Conservation (phyloP, 2,797 vertebrate species). For the Dipus sagitta region DNA sequence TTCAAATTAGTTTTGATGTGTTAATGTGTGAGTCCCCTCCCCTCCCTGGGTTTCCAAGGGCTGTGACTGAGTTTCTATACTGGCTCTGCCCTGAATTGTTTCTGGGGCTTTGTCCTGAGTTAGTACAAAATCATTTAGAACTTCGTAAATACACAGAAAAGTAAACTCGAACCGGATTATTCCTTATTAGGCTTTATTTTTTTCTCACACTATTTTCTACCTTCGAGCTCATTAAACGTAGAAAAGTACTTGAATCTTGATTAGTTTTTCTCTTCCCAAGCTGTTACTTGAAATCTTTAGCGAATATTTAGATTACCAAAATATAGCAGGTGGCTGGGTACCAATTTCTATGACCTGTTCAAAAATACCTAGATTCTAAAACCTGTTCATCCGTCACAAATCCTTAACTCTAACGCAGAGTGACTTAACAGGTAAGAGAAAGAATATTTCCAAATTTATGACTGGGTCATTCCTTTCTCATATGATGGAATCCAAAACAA, state of each 20-base stretch:
- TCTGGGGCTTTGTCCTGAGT: constrained; percentile 54
- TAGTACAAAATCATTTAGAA: constrained; percentile 64
- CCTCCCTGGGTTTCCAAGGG: constrained; percentile 37
- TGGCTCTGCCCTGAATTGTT: constrained; percentile 57
- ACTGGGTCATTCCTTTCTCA: constrained; percentile 76
- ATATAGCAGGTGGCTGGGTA: constrained; percentile 29
- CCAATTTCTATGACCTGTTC: constrained; percentile 3
- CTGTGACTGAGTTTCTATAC: constrained; percentile 55
- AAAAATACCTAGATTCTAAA: constrained; percentile 62
- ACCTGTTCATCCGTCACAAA: constrained; percentile 43
- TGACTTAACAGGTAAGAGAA: constrained; percentile 50
- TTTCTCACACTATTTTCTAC: constrained; percentile 17
- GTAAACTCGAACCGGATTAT: constrained; percentile 53
- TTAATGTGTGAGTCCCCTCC: constrained; percentile 70
- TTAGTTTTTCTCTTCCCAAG: not conserved
- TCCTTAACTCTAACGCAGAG: constrained; percentile 55
- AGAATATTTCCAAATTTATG: constrained; percentile 62
- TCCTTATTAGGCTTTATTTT: constrained; percentile 12
- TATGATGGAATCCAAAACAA: constrained; percentile 79
- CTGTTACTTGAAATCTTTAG: constrained; percentile 31
- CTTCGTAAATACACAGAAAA: constrained; percentile 63
- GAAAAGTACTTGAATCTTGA: not conserved
- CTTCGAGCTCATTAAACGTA: constrained; percentile 26
- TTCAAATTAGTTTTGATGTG: constrained; percentile 75
- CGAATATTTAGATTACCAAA: constrained; percentile 33